phyloP scores from a whole-genome alignment of 2,888 invertebrate genomes.

The Macrophya alboannulata region DNA sequence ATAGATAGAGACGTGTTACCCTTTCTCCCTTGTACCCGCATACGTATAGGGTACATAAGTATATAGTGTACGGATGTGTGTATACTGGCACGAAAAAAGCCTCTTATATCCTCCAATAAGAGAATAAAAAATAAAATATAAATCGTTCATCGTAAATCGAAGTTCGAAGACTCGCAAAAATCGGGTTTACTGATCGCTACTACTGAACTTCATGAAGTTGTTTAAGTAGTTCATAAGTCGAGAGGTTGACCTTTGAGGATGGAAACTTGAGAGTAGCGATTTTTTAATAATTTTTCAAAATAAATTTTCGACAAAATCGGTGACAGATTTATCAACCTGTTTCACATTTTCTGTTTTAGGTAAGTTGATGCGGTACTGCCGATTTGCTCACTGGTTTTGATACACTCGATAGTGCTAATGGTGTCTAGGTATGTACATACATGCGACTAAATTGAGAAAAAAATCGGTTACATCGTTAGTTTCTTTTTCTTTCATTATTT shows the following conservation, averaged over 20 bases:
- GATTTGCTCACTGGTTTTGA: not conserved
- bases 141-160: not conserved
- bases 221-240: not conserved
- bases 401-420: not conserved
- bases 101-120: not conserved
- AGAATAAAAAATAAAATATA: not conserved
- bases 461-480: not conserved
- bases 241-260: not conserved
- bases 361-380: slow-evolving; percentile 12
- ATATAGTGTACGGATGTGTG: not conserved
- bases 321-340: not conserved
- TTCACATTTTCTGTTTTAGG: slow-evolving; percentile 33
- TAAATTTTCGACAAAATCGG: not conserved
- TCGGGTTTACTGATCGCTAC: not conserved
- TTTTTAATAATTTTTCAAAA: not conserved
- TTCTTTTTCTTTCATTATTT: not conserved
- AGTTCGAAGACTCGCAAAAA: not conserved
- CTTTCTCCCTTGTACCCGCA: slow-evolving; percentile 33
- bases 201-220: not conserved
- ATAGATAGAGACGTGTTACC: slow-evolving; percentile 73
- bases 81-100: not conserved
- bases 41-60: not conserved
- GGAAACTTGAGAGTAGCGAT: not conserved
- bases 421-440: not conserved
- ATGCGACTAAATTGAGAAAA: not conserved